These are phyloP conservation scores for Lasioglossum baleicum DNA, from an alignment of 1,140 invertebrate species.

Conservation along the genomic window DNA sequence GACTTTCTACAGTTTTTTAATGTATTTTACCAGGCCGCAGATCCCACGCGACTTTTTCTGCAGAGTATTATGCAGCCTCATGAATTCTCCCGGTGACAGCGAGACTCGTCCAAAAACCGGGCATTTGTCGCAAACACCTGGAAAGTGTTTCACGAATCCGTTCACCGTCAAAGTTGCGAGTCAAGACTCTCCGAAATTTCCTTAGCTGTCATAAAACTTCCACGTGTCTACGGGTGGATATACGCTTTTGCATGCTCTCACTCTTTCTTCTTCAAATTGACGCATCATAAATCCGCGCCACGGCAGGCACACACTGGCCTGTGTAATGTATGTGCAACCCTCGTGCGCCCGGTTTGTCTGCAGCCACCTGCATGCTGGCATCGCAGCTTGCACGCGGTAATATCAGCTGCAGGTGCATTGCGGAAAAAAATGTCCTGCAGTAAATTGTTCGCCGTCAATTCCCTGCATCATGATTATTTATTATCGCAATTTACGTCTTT, in stretches of 20 bases:
- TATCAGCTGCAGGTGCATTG: background rate
- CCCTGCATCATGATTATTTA: background rate
- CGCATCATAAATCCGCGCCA: constrained; percentile 1
- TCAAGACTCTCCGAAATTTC: background rate
- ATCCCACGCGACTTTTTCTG: too few species aligned
- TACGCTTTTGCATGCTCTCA: background rate
- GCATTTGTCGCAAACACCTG: background rate
- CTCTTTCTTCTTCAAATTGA: background rate
- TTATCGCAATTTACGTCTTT: background rate
- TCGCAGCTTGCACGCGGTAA: background rate
- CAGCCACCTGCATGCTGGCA: background rate
- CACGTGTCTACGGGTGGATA: background rate
- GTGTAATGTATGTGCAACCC: background rate
- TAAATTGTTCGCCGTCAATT: background rate
- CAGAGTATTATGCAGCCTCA: too few species aligned
- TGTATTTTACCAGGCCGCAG: too few species aligned
- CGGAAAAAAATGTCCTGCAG: background rate
- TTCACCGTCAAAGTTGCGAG: background rate
- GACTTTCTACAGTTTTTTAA: too few species aligned
- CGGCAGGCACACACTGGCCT: background rate
- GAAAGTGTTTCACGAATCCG: background rate
- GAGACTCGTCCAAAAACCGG: background rate
- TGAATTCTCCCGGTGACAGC: background rate
- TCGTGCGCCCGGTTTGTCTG: background rate
- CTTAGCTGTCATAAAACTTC: background rate